These are phyloP conservation scores for Oncorhynchus masou DNA, from an alignment of 2,113 vertebrate genomes.

Conservation along the genomic window DNA sequence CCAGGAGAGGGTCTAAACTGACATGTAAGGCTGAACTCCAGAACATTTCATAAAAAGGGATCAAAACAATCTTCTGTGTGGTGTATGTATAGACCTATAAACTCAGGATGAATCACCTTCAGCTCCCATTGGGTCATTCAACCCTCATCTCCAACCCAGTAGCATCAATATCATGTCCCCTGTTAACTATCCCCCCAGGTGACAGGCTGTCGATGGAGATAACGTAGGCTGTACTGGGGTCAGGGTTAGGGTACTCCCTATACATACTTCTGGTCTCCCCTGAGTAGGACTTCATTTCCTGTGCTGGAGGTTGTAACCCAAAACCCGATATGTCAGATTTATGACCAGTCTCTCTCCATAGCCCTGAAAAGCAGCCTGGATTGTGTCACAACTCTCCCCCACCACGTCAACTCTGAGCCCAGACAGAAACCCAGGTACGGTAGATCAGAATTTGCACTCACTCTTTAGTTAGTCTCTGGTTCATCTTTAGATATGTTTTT, in stretches of 20 bases:
- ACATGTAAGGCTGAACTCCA: neutral
- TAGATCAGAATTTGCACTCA: neutral
- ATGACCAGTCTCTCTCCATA: constrained; percentile 42
- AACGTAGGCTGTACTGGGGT: neutral
- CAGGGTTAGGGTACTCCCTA: neutral
- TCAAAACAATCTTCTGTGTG: too few species aligned
- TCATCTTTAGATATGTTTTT: neutral
- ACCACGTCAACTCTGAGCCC: constrained; percentile 4
- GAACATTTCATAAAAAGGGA: neutral
- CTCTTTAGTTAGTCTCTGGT: neutral
- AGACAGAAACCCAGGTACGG: neutral
- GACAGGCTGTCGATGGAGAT: too few species aligned
- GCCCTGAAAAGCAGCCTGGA: constrained; percentile 47
- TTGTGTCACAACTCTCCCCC: constrained; percentile 38
- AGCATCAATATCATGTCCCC: too few species aligned
- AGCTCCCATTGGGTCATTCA: too few species aligned
- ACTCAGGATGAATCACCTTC: too few species aligned
- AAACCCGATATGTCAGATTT: constrained; percentile 33
- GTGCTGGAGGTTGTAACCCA: constrained; percentile 29
- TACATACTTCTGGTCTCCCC: constrained; percentile 25
- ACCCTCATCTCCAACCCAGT: too few species aligned
- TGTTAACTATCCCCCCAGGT: too few species aligned
- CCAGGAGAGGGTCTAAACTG: constrained; percentile 25
- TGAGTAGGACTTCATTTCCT: constrained; percentile 35
- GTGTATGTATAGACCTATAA: too few species aligned